Conservation (phyloP, 2,113 vertebrate species). For the Litocranius walleri region DNA sequence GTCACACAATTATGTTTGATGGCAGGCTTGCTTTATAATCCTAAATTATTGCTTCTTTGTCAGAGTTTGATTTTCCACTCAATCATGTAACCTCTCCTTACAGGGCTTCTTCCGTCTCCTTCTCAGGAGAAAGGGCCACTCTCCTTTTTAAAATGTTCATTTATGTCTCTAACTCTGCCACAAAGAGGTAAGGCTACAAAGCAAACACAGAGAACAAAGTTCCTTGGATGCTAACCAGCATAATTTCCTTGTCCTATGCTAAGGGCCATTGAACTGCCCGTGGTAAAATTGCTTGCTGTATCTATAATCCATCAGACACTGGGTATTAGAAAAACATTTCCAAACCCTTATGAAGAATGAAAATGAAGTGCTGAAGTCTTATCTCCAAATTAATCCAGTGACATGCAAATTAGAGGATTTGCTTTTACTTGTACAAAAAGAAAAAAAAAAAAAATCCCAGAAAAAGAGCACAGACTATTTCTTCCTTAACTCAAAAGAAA, state of each 20-base stretch:
- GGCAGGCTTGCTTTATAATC: conserved; percentile 33
- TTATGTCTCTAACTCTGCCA: not conserved
- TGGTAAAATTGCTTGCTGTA: not conserved
- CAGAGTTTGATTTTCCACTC: conserved; percentile 41
- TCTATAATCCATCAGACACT: not conserved
- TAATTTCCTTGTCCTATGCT: not conserved
- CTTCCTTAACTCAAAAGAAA: not conserved
- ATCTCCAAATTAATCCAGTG: not conserved
- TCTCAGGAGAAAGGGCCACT: not conserved
- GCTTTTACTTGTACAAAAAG: not conserved
- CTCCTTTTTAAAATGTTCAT: not conserved
- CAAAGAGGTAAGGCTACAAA: not conserved
- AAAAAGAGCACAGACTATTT: not conserved
- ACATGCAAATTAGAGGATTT: not conserved
- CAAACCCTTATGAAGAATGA: not conserved
- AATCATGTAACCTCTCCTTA: not conserved
- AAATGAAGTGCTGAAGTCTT: not conserved
- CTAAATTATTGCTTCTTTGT: conserved; percentile 29
- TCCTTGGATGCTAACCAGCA: not conserved
- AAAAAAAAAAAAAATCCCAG: not conserved
- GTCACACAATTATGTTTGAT: not conserved
- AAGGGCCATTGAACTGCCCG: not conserved
- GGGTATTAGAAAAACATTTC: not conserved
- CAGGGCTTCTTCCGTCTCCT: not conserved
- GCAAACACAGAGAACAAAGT: not conserved